Base-by-base conservation (phyloP, 2,888 invertebrate species). In the Neoitamus cyanurus region DNA sequence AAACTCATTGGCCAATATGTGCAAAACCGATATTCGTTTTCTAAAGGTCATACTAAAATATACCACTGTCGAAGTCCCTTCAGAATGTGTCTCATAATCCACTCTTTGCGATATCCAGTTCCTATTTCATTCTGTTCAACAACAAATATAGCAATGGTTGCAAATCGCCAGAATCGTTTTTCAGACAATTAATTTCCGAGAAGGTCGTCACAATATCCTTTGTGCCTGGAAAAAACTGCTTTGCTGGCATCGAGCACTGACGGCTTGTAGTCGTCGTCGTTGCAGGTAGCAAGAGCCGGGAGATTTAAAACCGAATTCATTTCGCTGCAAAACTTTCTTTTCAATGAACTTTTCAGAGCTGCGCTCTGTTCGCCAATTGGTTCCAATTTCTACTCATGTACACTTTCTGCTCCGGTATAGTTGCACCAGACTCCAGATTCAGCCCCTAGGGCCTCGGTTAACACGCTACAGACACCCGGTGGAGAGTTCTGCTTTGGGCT, bases 161-260 rank as follows among this genome's bases (percentile, higher is more conserved):
- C 42, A 48, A 20, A 77, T 37, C 77, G 77, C 34, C 20, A 77
- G 77, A 9, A 58, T 58, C 58, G 58, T 25, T 58, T 77, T 77
- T 77, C 77, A 42, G 77, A 77, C 77, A 77, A 77, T 77, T 77
- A 77, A 77, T 46, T 77, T 77, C 77, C 77, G 46, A 46, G 30
- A 77, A 77, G 46, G 77, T 48, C 46, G 77, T 46, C 77, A 77
- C 46, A 77, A 77, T 48, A 46, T 77, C 77, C 73, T 73, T 73
- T 73, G 31, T 73, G 73, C 46, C 46, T 46, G 28, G 25, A 25
- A 77, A 28, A 77, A 46, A 46, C 37, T 58, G 46, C 20, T 46
- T 30, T 15, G 25, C 20, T 28, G n/a, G 46, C 28, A 37, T 75
- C 28, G 28, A 46, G 37, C 25, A 7, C 77, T 46, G 28, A 46